Evolutionary conservation across 2,888 invertebrate genomes (phyloP).

Genomic region (Eristalinus sepulchralis): DNA sequence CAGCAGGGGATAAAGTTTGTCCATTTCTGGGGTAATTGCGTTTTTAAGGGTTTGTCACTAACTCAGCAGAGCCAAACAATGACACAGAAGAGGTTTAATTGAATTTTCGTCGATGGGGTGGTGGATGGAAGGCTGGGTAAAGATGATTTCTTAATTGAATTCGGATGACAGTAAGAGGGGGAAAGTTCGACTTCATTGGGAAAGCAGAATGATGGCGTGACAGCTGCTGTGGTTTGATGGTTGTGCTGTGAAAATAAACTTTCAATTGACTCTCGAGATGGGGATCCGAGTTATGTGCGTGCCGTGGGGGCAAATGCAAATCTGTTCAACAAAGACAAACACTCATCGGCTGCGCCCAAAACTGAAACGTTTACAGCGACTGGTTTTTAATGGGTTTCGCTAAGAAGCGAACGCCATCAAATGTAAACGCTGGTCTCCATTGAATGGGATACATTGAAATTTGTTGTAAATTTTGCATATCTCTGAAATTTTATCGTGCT

Average conservation of each 20-base stretch:
- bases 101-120: conserved; percentile 19
- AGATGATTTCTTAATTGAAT: conserved; percentile 52
- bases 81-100: conserved; percentile 30
- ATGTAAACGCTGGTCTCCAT: too few species aligned
- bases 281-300: background rate
- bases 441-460: too few species aligned
- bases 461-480: too few species aligned
- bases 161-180: conserved; percentile 37
- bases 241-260: background rate
- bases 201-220: conserved; percentile 13
- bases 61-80: conserved; percentile 28
- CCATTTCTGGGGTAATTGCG: conserved; percentile 55
- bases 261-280: background rate
- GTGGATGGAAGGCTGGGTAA: background rate
- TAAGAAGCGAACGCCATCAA: too few species aligned
- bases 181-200: conserved; percentile 29
- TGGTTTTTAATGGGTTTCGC: too few species aligned
- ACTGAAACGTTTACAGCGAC: too few species aligned
- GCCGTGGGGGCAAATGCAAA: background rate
- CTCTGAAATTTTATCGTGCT: too few species aligned
- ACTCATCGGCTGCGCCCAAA: too few species aligned
- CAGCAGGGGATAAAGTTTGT: conserved; percentile 16
- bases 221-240: background rate
- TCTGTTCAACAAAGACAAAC: background rate
- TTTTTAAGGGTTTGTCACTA: conserved; percentile 42